Percentiles rank a stretch among this genome's conserved stretches.
Conservation (phyloP, 2,888 invertebrate genomes). For the Odontocolon sp. region DNA sequence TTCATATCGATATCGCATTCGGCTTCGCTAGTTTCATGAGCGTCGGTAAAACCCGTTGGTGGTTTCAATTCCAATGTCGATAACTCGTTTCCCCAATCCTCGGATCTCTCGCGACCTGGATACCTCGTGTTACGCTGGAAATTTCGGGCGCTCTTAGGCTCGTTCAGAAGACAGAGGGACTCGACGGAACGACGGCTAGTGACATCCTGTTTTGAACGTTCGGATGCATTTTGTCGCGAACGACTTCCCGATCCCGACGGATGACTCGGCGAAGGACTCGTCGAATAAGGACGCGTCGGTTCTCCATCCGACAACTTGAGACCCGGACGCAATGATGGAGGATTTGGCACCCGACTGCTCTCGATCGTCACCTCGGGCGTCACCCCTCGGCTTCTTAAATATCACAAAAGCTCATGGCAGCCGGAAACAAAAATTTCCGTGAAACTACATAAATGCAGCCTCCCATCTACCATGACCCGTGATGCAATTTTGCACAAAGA, state of each 20-base stretch:
- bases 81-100: slow-evolving; percentile 77
- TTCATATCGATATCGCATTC: slow-evolving; percentile 80
- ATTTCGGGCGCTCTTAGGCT: slow-evolving; percentile 62
- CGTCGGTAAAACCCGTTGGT: slow-evolving; percentile 80
- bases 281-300: slow-evolving; percentile 74
- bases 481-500: too few species aligned
- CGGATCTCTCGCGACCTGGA: slow-evolving; percentile 65
- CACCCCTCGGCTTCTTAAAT: slow-evolving; percentile 74
- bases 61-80: slow-evolving; percentile 81
- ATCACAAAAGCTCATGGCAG: slow-evolving; percentile 41
- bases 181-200: slow-evolving; percentile 74
- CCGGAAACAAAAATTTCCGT: slow-evolving; percentile 5
- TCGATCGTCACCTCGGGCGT: slow-evolving; percentile 74
- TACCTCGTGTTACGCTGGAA: slow-evolving; percentile 60
- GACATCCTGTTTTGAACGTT: slow-evolving; percentile 64
- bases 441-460: slow-evolving; percentile 23
- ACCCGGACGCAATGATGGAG: slow-evolving; percentile 71
- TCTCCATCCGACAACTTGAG: slow-evolving; percentile 74
- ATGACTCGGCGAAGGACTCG: slow-evolving; percentile 75
- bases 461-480: too few species aligned
- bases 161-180: slow-evolving; percentile 74
- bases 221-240: slow-evolving; percentile 61
- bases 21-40: slow-evolving; percentile 78
- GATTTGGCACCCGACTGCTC: slow-evolving; percentile 68
- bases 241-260: slow-evolving; percentile 64